Conservation (phyloP, 2,888 invertebrate species). For the Phengaris alcon region DNA sequence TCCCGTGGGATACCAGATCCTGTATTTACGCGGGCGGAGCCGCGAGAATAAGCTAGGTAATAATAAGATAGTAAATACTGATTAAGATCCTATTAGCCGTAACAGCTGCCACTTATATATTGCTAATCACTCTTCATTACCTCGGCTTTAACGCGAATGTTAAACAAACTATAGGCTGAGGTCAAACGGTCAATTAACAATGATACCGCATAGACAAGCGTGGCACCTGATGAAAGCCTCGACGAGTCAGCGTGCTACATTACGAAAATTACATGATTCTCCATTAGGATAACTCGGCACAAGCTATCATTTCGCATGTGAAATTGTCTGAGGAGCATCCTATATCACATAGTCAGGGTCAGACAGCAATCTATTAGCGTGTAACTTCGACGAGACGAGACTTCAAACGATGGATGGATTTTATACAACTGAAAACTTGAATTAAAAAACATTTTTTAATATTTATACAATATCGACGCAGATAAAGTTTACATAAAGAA, state of each 20-base stretch:
- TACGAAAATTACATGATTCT: background rate
- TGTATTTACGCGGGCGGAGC: no score
- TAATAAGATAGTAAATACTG: background rate
- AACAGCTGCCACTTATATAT: background rate
- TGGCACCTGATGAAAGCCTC: conserved; percentile 41
- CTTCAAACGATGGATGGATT: no score
- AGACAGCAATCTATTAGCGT: no score
- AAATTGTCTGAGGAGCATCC: background rate
- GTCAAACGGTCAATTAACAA: conserved; percentile 58
- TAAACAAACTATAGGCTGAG: conserved; percentile 50
- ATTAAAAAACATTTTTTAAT: no score
- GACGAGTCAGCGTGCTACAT: conserved; percentile 37
- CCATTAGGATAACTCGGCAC: background rate
- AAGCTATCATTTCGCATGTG: background rate
- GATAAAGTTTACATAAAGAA: background rate
- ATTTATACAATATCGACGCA: background rate
- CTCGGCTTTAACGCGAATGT: conserved; percentile 47
- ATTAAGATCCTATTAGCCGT: conserved; percentile 16
- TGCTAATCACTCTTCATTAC: conserved; percentile 43
- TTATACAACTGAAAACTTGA: no score
- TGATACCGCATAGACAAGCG: conserved; percentile 50
- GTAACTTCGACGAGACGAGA: no score
- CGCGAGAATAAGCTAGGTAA: no score
- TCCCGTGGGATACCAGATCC: no score
- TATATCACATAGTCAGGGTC: no score